A percentile compares a stretch with the other conserved stretches of the same genome.
Conservation (phyloP, 2,797 vertebrate species). For the Avahi laniger region DNA sequence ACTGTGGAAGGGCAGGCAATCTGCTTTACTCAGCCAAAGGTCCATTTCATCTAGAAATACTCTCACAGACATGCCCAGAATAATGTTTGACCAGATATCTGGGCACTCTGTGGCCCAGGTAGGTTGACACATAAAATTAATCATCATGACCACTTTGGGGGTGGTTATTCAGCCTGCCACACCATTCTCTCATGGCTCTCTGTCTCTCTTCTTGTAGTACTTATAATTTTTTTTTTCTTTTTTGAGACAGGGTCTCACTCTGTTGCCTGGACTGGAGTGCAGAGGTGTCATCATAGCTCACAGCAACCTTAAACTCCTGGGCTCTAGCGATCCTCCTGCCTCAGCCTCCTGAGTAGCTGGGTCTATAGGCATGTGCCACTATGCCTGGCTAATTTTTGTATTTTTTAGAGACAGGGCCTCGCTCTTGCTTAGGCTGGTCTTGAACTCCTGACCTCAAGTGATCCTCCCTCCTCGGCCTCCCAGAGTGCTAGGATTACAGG, state of each 20-base stretch:
- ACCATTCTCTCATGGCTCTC: not conserved
- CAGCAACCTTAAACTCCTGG: not conserved
- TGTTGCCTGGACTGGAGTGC: not conserved
- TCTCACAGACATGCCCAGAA: not conserved
- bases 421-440: not conserved
- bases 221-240: not conserved
- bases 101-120: not conserved
- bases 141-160: not conserved
- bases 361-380: not conserved
- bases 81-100: not conserved
- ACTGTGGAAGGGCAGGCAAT: not conserved
- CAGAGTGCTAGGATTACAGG: not conserved
- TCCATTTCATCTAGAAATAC: not conserved
- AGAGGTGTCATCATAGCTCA: not conserved
- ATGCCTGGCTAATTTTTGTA: not conserved
- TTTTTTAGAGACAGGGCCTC: not conserved
- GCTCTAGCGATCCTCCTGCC: not conserved
- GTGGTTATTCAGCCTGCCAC: not conserved
- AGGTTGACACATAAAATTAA: not conserved
- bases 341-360: not conserved
- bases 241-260: not conserved
- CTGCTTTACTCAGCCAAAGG: not conserved
- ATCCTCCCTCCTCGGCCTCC: not conserved
- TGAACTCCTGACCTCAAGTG: not conserved
- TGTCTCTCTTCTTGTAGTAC: not conserved